These are phyloP conservation scores for Oedothorax gibbosus DNA, from an alignment of 1,140 invertebrate species.

Conservation along the genomic window DNA sequence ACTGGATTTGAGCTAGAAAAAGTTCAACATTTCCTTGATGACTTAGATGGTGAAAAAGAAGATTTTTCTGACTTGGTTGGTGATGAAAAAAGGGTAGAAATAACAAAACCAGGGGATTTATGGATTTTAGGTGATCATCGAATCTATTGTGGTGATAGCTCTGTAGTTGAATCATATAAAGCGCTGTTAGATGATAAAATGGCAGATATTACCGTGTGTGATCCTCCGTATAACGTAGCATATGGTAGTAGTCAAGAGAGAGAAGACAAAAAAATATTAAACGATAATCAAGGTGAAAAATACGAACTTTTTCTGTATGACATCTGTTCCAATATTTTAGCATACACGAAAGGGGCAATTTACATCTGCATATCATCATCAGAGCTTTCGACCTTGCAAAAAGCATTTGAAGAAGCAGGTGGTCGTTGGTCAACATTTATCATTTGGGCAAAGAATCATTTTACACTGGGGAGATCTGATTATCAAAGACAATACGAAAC, in stretches of 20 bases:
- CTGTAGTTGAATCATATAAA: constrained; percentile 17
- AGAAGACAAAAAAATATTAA: constrained; percentile 42
- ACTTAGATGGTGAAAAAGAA: constrained; percentile 11
- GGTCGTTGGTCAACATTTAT: constrained; percentile 18
- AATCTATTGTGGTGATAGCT: constrained; percentile 30
- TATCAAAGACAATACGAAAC: no score
- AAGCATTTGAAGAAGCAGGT: constrained; percentile 16
- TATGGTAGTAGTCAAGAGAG: constrained; percentile 32
- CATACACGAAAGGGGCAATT: constrained; percentile 5
- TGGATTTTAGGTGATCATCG: constrained; percentile 33
- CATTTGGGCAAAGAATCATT: constrained; percentile 15
- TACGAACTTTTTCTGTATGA: constrained; percentile 39
- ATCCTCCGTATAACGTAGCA: constrained; percentile 13
- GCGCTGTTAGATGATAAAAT: constrained; percentile 11
- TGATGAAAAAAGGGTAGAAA: constrained; percentile 7
- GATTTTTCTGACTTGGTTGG: neutral
- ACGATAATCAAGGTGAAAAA: constrained; percentile 40
- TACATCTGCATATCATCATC: constrained; percentile 14
- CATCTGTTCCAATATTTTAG: constrained; percentile 14
- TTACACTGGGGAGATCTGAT: constrained; percentile 1
- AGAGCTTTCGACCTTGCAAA: constrained; percentile 18
- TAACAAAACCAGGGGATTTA: constrained; percentile 20
- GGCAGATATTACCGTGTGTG: constrained; percentile 12
- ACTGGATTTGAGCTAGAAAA: constrained; percentile 30
- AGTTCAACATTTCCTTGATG: constrained; percentile 14